A percentile compares a stretch with the other conserved stretches of the same genome.
These are phyloP conservation scores for Coenobita brevimanus DNA, from an alignment of 1,140 invertebrate genomes.

Conservation along the genomic window DNA sequence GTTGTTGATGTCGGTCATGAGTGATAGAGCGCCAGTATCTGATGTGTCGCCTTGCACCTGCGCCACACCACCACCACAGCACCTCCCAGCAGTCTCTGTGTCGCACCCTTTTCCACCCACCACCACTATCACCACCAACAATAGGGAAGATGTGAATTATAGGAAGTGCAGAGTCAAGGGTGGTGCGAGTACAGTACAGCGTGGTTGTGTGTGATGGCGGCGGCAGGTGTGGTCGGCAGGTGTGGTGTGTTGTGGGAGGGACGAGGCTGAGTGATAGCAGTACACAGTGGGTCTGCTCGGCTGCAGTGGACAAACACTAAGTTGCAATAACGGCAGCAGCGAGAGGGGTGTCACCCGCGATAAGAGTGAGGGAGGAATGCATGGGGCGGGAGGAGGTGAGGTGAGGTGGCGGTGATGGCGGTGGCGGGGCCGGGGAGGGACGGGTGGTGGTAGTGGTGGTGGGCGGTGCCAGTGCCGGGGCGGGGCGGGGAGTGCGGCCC, in stretches of 20 bases:
- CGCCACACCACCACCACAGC: background rate
- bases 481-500: conserved; percentile 56
- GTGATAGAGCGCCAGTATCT: conserved; percentile 42
- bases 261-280: background rate
- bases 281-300: background rate
- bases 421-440: background rate
- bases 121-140: no score
- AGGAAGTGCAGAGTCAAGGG: background rate
- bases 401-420: conserved; percentile 22
- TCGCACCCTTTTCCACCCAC: background rate
- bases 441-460: conserved; percentile 38
- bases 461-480: conserved; percentile 64
- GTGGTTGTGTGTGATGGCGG: background rate
- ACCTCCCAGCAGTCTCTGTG: background rate
- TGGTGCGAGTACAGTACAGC: background rate
- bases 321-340: conserved; percentile 38
- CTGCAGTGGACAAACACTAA: conserved; percentile 24
- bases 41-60: conserved; percentile 43
- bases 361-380: conserved; percentile 57
- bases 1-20: conserved; percentile 41
- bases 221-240: conserved; percentile 7
- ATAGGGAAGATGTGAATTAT: no score
- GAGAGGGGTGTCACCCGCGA: conserved; percentile 46
- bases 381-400: conserved; percentile 48
- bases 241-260: background rate